Conservation (phyloP, 2,113 vertebrate genomes). For the Syrrhaptes paradoxus region DNA sequence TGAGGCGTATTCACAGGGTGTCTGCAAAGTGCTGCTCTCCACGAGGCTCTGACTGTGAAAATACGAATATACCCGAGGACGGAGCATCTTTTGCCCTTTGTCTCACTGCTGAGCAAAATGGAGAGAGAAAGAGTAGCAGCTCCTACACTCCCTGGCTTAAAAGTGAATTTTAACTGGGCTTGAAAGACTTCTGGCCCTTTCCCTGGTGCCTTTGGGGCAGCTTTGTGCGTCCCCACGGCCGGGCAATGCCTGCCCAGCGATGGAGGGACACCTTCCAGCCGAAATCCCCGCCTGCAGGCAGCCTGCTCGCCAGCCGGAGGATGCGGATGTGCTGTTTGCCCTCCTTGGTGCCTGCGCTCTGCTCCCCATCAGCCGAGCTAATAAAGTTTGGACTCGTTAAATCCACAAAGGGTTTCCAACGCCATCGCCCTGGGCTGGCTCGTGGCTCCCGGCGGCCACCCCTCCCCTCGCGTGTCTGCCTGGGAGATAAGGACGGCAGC, state of each 20-base stretch:
- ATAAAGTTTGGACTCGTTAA: slow-evolving; percentile 8
- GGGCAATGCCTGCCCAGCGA: rapidly evolving
- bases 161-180: background rate
- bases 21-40: background rate
- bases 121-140: background rate
- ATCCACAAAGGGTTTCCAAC: slow-evolving; percentile 1
- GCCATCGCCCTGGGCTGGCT: background rate
- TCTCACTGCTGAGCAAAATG: background rate
- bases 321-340: background rate
- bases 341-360: background rate
- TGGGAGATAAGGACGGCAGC: slow-evolving; percentile 37
- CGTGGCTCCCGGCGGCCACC: rapidly evolving
- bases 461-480: background rate
- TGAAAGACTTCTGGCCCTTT: background rate
- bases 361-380: slow-evolving; percentile 7
- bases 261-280: background rate
- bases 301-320: rapidly evolving
- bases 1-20: background rate
- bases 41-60: background rate
- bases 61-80: background rate
- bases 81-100: background rate
- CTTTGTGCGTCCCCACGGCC: rapidly evolving
- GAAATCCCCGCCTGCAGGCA: background rate
- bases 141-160: background rate
- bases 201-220: background rate